Base-by-base conservation (phyloP, 1,140 invertebrate genomes). In the Cydia strobilella region DNA sequence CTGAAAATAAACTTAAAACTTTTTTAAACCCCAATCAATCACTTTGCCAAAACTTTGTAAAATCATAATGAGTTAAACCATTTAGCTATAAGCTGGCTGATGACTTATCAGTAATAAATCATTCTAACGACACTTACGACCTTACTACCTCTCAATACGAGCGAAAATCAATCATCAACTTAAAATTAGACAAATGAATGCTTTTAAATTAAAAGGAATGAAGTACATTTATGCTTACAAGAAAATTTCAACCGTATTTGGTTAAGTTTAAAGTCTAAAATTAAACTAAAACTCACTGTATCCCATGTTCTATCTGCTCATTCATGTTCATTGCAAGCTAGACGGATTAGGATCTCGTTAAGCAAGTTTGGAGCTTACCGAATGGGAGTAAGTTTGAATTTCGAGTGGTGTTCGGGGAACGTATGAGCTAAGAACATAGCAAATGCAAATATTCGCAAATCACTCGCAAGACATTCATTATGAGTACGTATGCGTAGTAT, bases 161-260 rank as follows among this genome's bases (percentile, higher is more conserved):
- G 48, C 48, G 54, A 59, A 59, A 59, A 59, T 59, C 54, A 59
- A 59, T 59, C 54, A 59, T 59, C 54, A 59, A n/a, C 54, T 59
- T 59, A 23, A 23, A 23, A 59, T 20, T 59, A 59, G 54, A 59
- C 54, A 59, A 59, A 59, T 23, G 20, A 59, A 3, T 6, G 7
- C 4, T 59, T 59, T 23, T 18, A 12, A 59, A 59, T 20, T 59
- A 59, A 59, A 23, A 59, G 18, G 54, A 10, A 7, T 20, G 10
- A 59, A 23, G 15, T 23, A 59, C 6, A 59, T 23, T 1, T 12
- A 20, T 9, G 20, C 0, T 9, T 1, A 12, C 20, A 59, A 10
- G 18, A 1, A 20, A 59, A 23, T 23, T 23, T 51, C 15, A 51
- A 59, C 18, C 18, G 2, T 59, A 20, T 59, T 59, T 9, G 18